Percentiles rank a stretch among this genome's conserved stretches.
Conservation (phyloP, 2,113 vertebrate genomes). For the Pholis gunnellus region DNA sequence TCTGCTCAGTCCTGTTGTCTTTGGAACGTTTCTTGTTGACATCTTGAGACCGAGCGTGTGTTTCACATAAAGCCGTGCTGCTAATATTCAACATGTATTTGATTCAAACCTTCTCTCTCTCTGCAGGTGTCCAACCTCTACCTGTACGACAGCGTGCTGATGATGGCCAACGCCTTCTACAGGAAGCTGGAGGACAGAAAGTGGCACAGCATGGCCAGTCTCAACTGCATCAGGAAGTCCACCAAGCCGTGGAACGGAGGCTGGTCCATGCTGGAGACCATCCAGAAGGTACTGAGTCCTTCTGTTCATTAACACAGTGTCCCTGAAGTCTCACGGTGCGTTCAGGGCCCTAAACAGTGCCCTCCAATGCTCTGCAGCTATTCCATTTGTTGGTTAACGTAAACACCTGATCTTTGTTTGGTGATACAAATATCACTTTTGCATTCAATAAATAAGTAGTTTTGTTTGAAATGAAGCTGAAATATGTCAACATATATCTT, state of each 20-base stretch:
- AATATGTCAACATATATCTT: no score
- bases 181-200: slow-evolving; percentile 98
- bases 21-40: no score
- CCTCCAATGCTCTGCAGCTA: neutral
- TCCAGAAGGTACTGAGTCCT: slow-evolving; percentile 90
- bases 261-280: slow-evolving; percentile 97
- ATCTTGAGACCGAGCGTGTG: no score
- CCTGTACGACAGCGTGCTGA: slow-evolving; percentile 98
- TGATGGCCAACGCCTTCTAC: slow-evolving; percentile 99
- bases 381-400: no score
- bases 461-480: no score
- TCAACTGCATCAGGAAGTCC: slow-evolving; percentile 98
- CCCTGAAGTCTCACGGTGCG: neutral
- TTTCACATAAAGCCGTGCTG: no score
- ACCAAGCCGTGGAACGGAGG: slow-evolving; percentile 99
- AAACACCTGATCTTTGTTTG: neutral
- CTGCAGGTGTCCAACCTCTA: slow-evolving; percentile 97
- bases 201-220: slow-evolving; percentile 99
- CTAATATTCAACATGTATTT: no score
- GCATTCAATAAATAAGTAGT: neutral
- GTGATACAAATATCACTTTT: neutral
- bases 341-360: neutral
- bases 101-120: neutral
- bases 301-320: neutral
- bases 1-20: no score